Evolutionary conservation across 2,888 invertebrate genomes (phyloP).

Genomic region (Drosophila diplacantha): DNA sequence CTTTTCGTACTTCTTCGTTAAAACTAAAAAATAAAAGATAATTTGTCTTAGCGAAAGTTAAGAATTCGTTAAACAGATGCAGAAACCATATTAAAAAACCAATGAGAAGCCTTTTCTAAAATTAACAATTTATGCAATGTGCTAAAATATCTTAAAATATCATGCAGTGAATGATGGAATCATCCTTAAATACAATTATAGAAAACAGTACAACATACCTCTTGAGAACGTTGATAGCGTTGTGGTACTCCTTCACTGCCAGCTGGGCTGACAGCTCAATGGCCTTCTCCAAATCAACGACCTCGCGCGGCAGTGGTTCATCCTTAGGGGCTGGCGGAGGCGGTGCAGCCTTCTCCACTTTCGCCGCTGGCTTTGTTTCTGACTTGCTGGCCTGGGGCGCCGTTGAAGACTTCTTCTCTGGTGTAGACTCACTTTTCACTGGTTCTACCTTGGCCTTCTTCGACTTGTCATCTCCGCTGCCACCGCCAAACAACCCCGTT

Average conservation of each 20-base stretch:
- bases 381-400: slow-evolving; percentile 9
- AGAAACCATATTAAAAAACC: neutral
- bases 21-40: slow-evolving; percentile 71
- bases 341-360: slow-evolving; percentile 42
- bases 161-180: neutral
- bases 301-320: slow-evolving; percentile 76
- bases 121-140: slow-evolving; percentile 9
- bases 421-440: slow-evolving; percentile 27
- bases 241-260: slow-evolving; percentile 84
- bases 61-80: neutral
- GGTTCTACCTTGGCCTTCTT: slow-evolving; percentile 19
- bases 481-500: slow-evolving; percentile 70
- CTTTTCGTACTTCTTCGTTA: slow-evolving; percentile 78
- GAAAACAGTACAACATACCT: slow-evolving; percentile 55
- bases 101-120: slow-evolving; percentile 1
- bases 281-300: slow-evolving; percentile 80
- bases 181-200: neutral
- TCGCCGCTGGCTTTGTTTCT: slow-evolving; percentile 38
- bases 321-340: slow-evolving; percentile 24
- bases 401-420: slow-evolving; percentile 22
- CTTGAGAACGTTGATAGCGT: slow-evolving; percentile 81
- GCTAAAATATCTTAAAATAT: neutral
- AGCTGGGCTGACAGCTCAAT: slow-evolving; percentile 80
- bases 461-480: slow-evolving; percentile 38
- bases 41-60: neutral